Percentiles rank a stretch among this genome's conserved stretches.
Conservation (phyloP, 2,888 invertebrate species). For the Napeogenes inachia region DNA sequence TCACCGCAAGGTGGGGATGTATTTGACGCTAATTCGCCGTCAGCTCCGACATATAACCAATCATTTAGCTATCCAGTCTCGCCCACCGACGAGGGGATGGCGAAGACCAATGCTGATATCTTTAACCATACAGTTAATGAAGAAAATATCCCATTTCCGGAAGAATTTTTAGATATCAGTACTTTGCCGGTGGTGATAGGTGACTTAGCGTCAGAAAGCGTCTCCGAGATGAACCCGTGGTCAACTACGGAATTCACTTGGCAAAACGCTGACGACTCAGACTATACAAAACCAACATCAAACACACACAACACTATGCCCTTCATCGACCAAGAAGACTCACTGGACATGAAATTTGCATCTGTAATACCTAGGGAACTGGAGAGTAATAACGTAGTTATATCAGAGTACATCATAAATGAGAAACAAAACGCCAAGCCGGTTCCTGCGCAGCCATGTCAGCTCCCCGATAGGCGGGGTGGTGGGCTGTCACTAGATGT, state of each 20-base stretch:
- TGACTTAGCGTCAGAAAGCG: constrained; percentile 52
- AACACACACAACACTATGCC: constrained; percentile 54
- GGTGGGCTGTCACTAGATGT: constrained; percentile 55
- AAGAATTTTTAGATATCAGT: constrained; percentile 59
- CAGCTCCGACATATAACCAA: constrained; percentile 49
- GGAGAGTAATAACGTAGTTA: constrained; percentile 54
- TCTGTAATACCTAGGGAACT: constrained; percentile 62
- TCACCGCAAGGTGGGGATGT: constrained; percentile 67
- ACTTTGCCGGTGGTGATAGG: constrained; percentile 63
- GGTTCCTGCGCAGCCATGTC: constrained; percentile 26
- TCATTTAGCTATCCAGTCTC: constrained; percentile 52
- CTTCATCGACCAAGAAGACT: constrained; percentile 65
- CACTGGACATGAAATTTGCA: constrained; percentile 56
- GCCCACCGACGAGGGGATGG: constrained; percentile 48
- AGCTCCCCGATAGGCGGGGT: constrained; percentile 26
- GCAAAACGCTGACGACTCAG: constrained; percentile 48
- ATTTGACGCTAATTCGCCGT: constrained; percentile 59
- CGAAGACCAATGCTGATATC: constrained; percentile 43
- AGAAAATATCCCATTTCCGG: constrained; percentile 47
- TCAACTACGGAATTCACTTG: constrained; percentile 44
- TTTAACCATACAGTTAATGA: constrained; percentile 37
- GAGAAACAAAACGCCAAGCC: constrained; percentile 33
- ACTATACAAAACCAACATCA: constrained; percentile 46
- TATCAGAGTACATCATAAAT: constrained; percentile 54
- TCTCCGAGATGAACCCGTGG: constrained; percentile 47